These are phyloP conservation scores for Empidonax traillii DNA, from an alignment of 2,113 vertebrate species.

Conservation along the genomic window DNA sequence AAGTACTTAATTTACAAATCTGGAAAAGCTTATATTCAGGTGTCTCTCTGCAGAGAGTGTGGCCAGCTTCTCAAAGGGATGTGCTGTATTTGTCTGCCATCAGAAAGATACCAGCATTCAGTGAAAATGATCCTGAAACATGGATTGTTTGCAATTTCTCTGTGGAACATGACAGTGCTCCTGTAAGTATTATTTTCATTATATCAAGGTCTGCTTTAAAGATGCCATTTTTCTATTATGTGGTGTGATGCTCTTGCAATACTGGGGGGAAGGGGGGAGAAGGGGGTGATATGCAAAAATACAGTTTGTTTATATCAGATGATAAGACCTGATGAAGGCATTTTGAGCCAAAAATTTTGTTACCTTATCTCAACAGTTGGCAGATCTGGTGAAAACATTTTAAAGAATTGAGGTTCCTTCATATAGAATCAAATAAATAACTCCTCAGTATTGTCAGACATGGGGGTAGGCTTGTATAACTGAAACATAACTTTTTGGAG, in stretches of 20 bases:
- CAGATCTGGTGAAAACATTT: not conserved
- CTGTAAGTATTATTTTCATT: conserved; percentile 75
- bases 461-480: not conserved
- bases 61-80: conserved; percentile 96
- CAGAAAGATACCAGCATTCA: conserved; percentile 88
- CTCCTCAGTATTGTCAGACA: not conserved
- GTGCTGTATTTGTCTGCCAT: conserved; percentile 95
- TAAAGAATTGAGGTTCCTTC: not conserved
- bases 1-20: not conserved
- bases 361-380: not conserved
- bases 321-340: not conserved
- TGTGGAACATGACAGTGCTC: conserved; percentile 90
- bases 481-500: not conserved
- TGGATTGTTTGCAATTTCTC: conserved; percentile 99
- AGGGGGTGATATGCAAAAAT: not conserved
- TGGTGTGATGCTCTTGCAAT: not conserved
- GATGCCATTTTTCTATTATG: not conserved
- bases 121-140: conserved; percentile 95
- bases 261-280: not conserved
- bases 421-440: not conserved
- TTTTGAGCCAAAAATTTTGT: not conserved
- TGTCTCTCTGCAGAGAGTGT: conserved; percentile 66
- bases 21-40: not conserved
- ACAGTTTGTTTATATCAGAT: not conserved
- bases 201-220: not conserved